These are phyloP conservation scores for Cyprinodon brontotheroides DNA, from an alignment of 2,113 vertebrate species.

Conservation along the genomic window DNA sequence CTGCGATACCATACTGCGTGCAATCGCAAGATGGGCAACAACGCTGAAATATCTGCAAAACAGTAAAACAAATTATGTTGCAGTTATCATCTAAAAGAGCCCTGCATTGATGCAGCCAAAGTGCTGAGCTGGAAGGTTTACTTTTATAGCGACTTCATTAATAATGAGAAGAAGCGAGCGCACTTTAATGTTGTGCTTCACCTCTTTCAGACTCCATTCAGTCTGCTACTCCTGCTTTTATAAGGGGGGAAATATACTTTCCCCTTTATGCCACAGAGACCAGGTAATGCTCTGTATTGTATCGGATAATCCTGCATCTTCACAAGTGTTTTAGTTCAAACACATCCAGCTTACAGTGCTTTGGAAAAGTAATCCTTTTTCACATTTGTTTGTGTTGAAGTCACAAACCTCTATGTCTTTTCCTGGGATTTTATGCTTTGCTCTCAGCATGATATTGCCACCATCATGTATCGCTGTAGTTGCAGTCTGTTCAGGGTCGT, in stretches of 20 bases:
- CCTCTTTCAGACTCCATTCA: neutral
- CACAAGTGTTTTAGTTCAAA: neutral
- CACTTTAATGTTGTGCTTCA: neutral
- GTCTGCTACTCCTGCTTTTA: too few relatives aligned
- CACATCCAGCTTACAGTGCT: neutral
- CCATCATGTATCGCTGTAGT: too few relatives aligned
- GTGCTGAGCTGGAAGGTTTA: neutral
- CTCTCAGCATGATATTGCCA: too few relatives aligned
- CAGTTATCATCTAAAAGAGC: neutral
- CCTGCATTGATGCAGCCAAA: neutral
- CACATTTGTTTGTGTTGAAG: neutral
- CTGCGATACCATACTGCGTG: neutral
- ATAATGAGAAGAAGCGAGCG: slow-evolving; percentile 1
- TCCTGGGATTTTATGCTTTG: neutral
- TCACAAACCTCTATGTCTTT: neutral
- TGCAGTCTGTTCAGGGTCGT: too few relatives aligned
- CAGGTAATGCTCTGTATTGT: neutral
- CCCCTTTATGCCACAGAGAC: neutral
- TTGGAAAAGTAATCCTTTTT: neutral
- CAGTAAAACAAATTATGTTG: neutral
- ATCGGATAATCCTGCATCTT: neutral
- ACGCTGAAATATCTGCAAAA: neutral
- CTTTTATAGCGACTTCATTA: slow-evolving; percentile 2
- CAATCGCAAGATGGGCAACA: neutral
- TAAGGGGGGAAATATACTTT: neutral